These are phyloP conservation scores for Theristicus caerulescens DNA, from an alignment of 2,113 vertebrate genomes.

Conservation along the genomic window DNA sequence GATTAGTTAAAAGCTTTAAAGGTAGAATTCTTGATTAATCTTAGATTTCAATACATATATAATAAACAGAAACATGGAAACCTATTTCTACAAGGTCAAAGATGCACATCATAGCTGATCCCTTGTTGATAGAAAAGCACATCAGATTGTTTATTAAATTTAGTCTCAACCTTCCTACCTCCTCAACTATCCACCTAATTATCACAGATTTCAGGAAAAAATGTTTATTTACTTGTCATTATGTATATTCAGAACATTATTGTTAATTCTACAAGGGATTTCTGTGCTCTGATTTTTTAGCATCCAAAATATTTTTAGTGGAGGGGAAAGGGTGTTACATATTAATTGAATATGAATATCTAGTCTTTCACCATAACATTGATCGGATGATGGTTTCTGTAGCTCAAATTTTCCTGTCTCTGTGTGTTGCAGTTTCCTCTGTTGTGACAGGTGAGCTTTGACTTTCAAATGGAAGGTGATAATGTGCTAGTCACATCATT, in stretches of 20 bases:
- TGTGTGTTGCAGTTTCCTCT: background rate
- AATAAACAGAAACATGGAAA: background rate
- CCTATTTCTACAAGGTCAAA: background rate
- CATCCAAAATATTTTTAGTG: background rate
- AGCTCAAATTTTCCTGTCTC: background rate
- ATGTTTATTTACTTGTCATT: background rate
- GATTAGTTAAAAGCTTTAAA: background rate
- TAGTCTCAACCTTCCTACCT: background rate
- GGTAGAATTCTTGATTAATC: background rate
- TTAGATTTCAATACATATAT: background rate
- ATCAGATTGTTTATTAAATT: background rate
- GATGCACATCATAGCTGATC: background rate
- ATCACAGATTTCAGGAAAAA: background rate
- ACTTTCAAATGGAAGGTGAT: constrained; percentile 25
- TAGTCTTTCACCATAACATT: background rate
- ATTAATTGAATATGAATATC: background rate
- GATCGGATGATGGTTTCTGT: background rate
- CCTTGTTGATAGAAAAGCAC: background rate
- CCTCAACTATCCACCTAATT: background rate
- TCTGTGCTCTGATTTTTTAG: background rate
- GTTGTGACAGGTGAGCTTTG: constrained; percentile 30
- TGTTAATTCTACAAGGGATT: background rate
- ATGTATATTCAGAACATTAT: background rate
- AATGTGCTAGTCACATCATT: constrained; percentile 36
- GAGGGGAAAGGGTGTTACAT: background rate